Conservation (phyloP, 1,140 invertebrate species). For the Tetragnatha versicolor region DNA sequence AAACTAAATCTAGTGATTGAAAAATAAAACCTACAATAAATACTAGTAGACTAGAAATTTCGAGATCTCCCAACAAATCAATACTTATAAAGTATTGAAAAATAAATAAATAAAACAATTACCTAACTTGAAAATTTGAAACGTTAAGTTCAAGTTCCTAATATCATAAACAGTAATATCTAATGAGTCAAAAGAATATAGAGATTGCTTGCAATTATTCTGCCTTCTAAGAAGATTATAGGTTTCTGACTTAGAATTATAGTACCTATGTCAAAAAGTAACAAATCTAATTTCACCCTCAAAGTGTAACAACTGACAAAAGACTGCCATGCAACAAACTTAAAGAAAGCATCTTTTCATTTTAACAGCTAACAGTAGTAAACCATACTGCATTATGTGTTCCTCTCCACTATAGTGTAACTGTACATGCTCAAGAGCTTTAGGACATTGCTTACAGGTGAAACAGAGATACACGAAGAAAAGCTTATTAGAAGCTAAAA, state of each 20-base stretch:
- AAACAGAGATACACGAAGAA: conserved; percentile 40
- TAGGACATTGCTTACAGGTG: conserved; percentile 22
- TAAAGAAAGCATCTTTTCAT: neutral
- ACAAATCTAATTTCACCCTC: conserved; percentile 17
- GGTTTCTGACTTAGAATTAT: neutral
- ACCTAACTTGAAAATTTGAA: neutral
- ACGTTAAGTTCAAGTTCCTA: neutral
- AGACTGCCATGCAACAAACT: neutral
- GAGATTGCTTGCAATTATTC: neutral
- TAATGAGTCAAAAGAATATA: neutral
- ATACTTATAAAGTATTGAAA: neutral
- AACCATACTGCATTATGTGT: conserved; percentile 26
- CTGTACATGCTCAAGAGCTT: conserved; percentile 20
- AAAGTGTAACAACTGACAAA: neutral
- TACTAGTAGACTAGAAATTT: neutral
- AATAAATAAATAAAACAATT: neutral
- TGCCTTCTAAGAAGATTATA: neutral
- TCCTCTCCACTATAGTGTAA: conserved; percentile 35
- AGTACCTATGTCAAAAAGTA: conserved; percentile 23
- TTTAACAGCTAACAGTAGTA: neutral
- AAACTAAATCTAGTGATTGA: neutral
- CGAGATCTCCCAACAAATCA: neutral
- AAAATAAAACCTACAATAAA: neutral
- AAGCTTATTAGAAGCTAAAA: conserved; percentile 51
- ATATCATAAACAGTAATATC: neutral